A percentile compares a stretch with the other conserved stretches of the same genome.
phyloP scores from a whole-genome alignment of 1,140 invertebrate genomes.

The Hyles euphorbiae region DNA sequence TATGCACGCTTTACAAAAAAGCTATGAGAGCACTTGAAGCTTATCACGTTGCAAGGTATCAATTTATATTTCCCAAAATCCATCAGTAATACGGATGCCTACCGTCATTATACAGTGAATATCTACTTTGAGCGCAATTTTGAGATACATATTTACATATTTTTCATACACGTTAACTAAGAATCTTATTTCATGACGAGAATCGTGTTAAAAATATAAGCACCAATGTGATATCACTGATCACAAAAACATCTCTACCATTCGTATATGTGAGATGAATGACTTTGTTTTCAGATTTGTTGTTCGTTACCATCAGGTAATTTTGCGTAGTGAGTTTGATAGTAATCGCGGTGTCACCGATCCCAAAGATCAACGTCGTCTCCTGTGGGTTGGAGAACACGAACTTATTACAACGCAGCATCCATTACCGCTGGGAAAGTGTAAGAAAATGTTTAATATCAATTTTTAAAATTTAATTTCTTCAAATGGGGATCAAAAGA shows the following conservation, averaged over 20 bases:
- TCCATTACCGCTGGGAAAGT: constrained; percentile 41
- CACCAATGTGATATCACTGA: no score
- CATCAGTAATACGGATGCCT: background rate
- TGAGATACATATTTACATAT: background rate
- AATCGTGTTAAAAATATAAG: no score
- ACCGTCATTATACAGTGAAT: background rate
- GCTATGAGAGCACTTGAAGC: constrained; percentile 42
- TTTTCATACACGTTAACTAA: no score
- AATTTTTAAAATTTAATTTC: no score
- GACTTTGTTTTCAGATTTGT: constrained; percentile 29
- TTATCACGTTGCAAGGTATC: constrained; percentile 46
- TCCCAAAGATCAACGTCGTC: constrained; percentile 44
- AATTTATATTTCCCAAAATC: background rate
- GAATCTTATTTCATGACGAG: no score
- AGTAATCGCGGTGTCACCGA: constrained; percentile 41
- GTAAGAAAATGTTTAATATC: constrained; percentile 24
- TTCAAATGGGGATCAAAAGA: no score
- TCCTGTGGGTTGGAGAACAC: constrained; percentile 48
- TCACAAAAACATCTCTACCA: no score
- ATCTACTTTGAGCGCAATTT: background rate
- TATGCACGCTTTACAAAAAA: constrained; percentile 56
- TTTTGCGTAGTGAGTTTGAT: constrained; percentile 47
- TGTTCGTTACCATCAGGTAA: constrained; percentile 52
- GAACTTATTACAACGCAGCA: constrained; percentile 39
- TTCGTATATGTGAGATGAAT: no score